Evolutionary conservation across 2,113 vertebrate genomes (phyloP).

Genomic region (Saccopteryx bilineata): DNA sequence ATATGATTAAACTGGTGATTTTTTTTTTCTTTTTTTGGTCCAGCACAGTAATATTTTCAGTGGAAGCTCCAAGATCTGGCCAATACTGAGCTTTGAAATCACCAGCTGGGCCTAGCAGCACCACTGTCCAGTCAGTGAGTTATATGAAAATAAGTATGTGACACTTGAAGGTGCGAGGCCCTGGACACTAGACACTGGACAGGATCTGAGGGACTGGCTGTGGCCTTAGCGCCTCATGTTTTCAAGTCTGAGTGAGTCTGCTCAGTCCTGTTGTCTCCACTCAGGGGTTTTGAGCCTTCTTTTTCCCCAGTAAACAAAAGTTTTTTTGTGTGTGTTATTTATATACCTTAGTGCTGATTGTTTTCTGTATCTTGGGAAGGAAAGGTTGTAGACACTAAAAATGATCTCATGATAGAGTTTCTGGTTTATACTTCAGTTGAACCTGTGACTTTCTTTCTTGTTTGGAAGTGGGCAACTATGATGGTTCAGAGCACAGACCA

Average conservation of each 20-base stretch:
- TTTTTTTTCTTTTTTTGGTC: not conserved
- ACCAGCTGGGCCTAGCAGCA: not conserved
- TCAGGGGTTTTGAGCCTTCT: not conserved
- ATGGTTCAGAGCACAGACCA: not conserved
- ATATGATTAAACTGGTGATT: not conserved
- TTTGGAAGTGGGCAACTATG: not conserved
- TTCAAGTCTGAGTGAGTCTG: not conserved
- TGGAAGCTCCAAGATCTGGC: not conserved
- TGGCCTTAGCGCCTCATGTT: not conserved
- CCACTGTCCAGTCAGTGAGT: not conserved
- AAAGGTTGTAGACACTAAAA: not conserved
- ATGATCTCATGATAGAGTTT: not conserved
- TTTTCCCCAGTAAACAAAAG: not conserved
- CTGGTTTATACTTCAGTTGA: not conserved
- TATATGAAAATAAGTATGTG: not conserved
- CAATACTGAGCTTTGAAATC: constrained; percentile 15
- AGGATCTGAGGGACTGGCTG: not conserved
- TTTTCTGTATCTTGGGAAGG: not conserved
- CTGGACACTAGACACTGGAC: not conserved
- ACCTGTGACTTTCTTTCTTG: not conserved
- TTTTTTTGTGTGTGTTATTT: not conserved
- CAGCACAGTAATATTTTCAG: not conserved
- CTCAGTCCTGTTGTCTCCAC: not conserved
- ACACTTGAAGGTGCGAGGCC: not conserved
- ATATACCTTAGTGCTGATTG: not conserved